Conservation (phyloP, 2,888 invertebrate species). For the Cotesia congregata region DNA sequence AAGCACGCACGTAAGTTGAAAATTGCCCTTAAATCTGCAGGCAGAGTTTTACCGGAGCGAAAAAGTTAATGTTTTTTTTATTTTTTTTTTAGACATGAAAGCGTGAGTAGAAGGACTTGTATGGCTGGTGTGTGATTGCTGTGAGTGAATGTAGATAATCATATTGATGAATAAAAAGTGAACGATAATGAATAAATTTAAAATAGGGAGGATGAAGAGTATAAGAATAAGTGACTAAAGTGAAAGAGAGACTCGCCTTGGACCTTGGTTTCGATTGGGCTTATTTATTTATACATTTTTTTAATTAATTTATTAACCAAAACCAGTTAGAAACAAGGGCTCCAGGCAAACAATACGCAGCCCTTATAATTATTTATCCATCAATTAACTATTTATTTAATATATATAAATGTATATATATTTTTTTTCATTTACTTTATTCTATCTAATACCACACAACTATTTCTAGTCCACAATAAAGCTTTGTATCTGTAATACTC, state of each 20-base stretch:
- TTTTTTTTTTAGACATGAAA: constrained; percentile 27
- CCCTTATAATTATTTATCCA: constrained; percentile 27
- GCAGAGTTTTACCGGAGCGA: constrained; percentile 47
- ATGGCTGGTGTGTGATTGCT: constrained; percentile 8
- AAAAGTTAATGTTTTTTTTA: constrained; percentile 23
- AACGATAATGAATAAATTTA: constrained; percentile 17
- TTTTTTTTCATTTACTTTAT: constrained; percentile 10
- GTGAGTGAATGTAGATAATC: background rate
- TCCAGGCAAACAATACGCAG: constrained; percentile 25
- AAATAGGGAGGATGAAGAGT: constrained; percentile 31
- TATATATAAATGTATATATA: background rate
- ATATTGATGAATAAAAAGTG: constrained; percentile 20
- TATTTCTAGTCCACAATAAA: background rate
- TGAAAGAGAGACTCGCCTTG: constrained; percentile 36
- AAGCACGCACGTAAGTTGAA: constrained; percentile 98
- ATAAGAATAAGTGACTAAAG: constrained; percentile 36
- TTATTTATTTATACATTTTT: constrained; percentile 12
- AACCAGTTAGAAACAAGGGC: constrained; percentile 26
- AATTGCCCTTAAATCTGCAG: constrained; percentile 69
- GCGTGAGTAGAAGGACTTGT: constrained; percentile 1
- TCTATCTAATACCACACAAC: constrained; percentile 5
- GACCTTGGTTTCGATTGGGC: constrained; percentile 34
- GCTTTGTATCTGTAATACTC: background rate
- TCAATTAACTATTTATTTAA: constrained; percentile 13
- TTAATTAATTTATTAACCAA: constrained; percentile 17